Conservation (phyloP, 1,140 invertebrate species). For the Akabosia matsudoensis region DNA sequence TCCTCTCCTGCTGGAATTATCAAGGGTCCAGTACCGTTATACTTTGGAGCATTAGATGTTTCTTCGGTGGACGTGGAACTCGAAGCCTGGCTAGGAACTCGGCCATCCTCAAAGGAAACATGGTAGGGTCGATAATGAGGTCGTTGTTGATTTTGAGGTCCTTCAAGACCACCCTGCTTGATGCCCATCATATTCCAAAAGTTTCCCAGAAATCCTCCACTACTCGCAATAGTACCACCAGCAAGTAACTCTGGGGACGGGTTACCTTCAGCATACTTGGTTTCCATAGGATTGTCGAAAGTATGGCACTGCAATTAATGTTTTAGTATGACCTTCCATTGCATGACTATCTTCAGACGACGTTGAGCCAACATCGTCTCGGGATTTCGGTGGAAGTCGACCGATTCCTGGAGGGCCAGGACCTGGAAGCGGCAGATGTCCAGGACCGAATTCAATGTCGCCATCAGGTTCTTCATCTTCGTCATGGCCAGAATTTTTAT, state of each 20-base stretch:
- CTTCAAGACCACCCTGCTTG: not conserved
- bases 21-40: not conserved
- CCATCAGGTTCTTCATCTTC: not conserved
- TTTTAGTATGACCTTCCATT: not conserved
- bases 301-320: constrained; percentile 3
- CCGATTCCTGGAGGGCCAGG: not conserved
- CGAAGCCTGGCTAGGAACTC: not conserved
- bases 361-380: not conserved
- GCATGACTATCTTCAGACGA: not conserved
- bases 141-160: not conserved
- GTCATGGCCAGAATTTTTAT: not conserved
- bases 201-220: not conserved
- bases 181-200: not conserved
- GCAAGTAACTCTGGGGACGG: not conserved
- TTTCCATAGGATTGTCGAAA: not conserved
- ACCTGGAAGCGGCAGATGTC: not conserved
- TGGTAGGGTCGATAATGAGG: not conserved
- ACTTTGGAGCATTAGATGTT: not conserved
- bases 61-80: not conserved
- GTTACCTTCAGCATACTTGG: not conserved
- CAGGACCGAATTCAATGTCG: not conserved
- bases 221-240: not conserved
- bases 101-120: not conserved
- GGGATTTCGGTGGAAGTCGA: not conserved
- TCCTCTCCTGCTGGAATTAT: not conserved